These are phyloP conservation scores for Corythoichthys intestinalis DNA, from an alignment of 2,113 vertebrate species.

Conservation along the genomic window DNA sequence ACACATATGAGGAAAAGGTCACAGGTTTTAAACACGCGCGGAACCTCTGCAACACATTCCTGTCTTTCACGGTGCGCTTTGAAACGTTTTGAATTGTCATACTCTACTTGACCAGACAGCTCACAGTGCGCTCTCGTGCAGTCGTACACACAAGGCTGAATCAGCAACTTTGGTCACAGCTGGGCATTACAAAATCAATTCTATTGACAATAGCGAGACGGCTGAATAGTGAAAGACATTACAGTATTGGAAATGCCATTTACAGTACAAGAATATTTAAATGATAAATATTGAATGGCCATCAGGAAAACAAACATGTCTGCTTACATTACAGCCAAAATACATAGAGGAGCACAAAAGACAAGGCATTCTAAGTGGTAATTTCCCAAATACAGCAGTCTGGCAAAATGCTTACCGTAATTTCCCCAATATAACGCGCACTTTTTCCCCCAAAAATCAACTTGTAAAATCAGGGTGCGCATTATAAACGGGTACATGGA, in stretches of 20 bases:
- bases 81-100: slow-evolving; percentile 42
- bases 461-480: too few relatives aligned
- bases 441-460: too few relatives aligned
- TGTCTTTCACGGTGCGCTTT: slow-evolving; percentile 45
- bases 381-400: too few relatives aligned
- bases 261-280: slow-evolving; percentile 31
- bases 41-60: slow-evolving; percentile 50
- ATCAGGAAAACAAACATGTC: slow-evolving; percentile 12
- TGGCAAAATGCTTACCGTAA: too few relatives aligned
- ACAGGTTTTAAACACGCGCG: slow-evolving; percentile 48
- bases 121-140: slow-evolving; percentile 15
- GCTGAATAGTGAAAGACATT: slow-evolving; percentile 12
- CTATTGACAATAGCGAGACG: slow-evolving; percentile 25
- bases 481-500: too few relatives aligned
- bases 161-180: slow-evolving; percentile 26
- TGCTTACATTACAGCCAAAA: not conserved
- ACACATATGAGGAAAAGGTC: slow-evolving; percentile 51
- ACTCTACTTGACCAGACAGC: slow-evolving; percentile 30
- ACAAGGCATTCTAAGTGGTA: not conserved
- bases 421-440: too few relatives aligned
- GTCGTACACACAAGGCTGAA: slow-evolving; percentile 20
- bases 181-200: slow-evolving; percentile 43
- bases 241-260: slow-evolving; percentile 37
- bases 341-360: not conserved
- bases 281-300: slow-evolving; percentile 21